Base-by-base conservation (phyloP, 2,113 vertebrate genomes). In the Seriola quinqueradiata region DNA sequence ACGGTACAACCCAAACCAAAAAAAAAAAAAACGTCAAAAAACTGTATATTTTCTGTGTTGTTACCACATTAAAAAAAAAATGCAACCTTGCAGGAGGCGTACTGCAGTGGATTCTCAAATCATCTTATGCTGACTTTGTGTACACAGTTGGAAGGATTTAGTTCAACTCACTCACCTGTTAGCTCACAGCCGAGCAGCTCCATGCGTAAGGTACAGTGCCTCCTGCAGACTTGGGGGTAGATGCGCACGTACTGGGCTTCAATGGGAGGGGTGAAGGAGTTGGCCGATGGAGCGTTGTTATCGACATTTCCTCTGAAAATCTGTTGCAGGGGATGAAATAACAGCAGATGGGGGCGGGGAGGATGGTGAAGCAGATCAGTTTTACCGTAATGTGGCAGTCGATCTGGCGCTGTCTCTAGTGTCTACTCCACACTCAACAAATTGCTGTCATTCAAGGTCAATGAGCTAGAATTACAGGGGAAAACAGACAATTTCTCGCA, bases 121-220 rank as follows among this genome's bases (percentile, higher is more conserved):
- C 16, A 77, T n/a, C n/a, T 38, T 16, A 38, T 68, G 10, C 36
- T 55, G 12, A 6, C 38, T 48, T 40, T 25, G 46, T 87, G 57
- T 36, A n/a, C 19, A 69, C 14, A 68, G 23, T 19, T 17, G 11
- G 38, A 64, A 36, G 14, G 55, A 44, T 61, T 36, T 54, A 19
- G 9, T 25, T 36, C n/a, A 9, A 46, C 34, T 74, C 46, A 89
- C 94, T 83, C 70, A 98, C 98, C 98, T 85, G 98, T 96, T 5
- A 99, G 92, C 85, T 99, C 98, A 79, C 98, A 99, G 57, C 98
- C 98, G 0, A 99, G 97, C 32, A 99, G 96, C 90, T 99, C 98
- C 97, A 99, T 98, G 82, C 98, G 95, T 63, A 99, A 84, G 0
- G 98, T 99, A 76, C 98, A 99, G 87, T 99, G 98, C 83, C 97